Evolutionary conservation across 2,888 invertebrate genomes (phyloP).

Genomic region (Aporophyla nigra): DNA sequence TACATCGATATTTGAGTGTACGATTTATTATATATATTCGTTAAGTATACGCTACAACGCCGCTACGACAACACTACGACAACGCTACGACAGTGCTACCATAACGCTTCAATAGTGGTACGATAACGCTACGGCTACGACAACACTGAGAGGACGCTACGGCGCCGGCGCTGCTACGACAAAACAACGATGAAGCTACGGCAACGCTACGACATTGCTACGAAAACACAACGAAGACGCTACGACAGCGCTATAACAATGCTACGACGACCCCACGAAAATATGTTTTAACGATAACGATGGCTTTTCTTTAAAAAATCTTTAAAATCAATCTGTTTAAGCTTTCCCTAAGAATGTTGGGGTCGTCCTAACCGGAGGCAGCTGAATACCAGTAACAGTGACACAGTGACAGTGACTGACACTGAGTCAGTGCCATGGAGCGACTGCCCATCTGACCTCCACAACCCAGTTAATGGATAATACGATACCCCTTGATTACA

Average conservation of each 20-base stretch:
- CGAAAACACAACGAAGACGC: not conserved
- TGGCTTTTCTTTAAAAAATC: too few relatives aligned
- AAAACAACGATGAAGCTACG: not conserved
- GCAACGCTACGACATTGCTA: rapidly evolving
- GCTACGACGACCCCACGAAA: not conserved
- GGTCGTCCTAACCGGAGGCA: too few relatives aligned
- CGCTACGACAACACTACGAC: not conserved
- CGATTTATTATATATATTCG: not conserved
- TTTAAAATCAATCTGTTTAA: too few relatives aligned
- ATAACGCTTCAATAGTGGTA: too few relatives aligned
- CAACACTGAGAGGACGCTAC: not conserved
- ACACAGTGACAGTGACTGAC: too few relatives aligned
- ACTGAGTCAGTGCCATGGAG: too few relatives aligned
- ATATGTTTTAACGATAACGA: not conserved
- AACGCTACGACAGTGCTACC: not conserved
- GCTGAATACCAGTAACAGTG: too few relatives aligned
- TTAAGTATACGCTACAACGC: not conserved
- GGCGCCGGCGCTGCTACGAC: not conserved
- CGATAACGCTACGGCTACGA: not conserved
- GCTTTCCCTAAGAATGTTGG: too few relatives aligned
- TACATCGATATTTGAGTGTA: not conserved
- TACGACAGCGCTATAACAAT: not conserved
- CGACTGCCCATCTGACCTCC: too few relatives aligned
- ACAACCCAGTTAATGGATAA: too few relatives aligned
- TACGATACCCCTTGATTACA: too few relatives aligned